phyloP scores from a whole-genome alignment of 2,888 invertebrate species.

The Eupithecia tripunctaria region DNA sequence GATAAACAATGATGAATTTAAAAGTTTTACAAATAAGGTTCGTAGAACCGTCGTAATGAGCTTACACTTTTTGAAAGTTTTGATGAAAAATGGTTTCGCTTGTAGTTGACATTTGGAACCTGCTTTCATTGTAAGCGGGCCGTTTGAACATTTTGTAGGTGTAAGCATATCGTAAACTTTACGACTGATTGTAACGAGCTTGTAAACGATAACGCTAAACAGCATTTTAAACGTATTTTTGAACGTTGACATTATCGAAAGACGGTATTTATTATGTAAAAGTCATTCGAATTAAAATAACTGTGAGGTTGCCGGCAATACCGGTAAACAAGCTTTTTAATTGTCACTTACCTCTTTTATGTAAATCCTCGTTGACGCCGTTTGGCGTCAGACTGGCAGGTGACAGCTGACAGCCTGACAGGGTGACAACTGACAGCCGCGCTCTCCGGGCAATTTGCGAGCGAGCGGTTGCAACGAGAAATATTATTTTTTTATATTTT shows the following conservation, averaged over 20 bases:
- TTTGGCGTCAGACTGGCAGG: constrained; percentile 57
- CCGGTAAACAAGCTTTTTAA: constrained; percentile 61
- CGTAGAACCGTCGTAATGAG: no score
- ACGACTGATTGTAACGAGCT: constrained; percentile 15
- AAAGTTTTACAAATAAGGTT: no score
- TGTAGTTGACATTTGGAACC: neutral
- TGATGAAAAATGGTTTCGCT: neutral
- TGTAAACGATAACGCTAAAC: constrained; percentile 6
- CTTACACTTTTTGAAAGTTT: neutral
- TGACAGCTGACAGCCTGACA: constrained; percentile 67
- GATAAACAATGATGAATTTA: no score
- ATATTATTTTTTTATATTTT: constrained; percentile 59
- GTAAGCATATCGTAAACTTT: constrained; percentile 16
- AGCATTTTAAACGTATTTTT: neutral
- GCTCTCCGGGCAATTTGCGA: constrained; percentile 75
- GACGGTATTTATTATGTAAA: constrained; percentile 14
- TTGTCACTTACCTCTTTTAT: constrained; percentile 76
- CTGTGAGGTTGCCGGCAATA: constrained; percentile 21
- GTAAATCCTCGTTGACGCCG: constrained; percentile 73
- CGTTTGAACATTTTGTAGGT: neutral
- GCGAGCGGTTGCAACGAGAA: constrained; percentile 59
- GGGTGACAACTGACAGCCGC: constrained; percentile 72
- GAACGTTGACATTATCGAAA: constrained; percentile 12
- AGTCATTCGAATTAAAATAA: constrained; percentile 40
- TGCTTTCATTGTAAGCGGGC: neutral